Percentiles rank a stretch among this genome's conserved stretches.
Evolutionary conservation across 2,797 vertebrate genomes (phyloP).

Genomic region (Hydrophis major): DNA sequence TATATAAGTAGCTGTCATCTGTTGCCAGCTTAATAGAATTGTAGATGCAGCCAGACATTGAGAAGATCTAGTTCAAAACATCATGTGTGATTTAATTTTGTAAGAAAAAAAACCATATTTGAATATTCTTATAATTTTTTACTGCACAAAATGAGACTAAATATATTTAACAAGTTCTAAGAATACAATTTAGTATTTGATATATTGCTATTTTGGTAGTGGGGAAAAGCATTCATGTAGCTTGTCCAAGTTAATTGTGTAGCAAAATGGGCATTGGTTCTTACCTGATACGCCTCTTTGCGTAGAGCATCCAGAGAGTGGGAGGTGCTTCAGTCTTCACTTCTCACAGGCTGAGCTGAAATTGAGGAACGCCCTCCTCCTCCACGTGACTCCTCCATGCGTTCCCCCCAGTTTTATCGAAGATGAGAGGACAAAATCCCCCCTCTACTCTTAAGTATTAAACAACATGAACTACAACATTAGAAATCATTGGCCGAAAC

Average conservation of each 20-base stretch:
- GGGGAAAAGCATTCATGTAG: fast-evolving
- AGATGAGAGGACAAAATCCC: no score
- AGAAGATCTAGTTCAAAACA: conserved; percentile 25
- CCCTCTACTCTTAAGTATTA: no score
- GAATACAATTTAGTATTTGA: neutral
- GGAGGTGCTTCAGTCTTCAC: no score
- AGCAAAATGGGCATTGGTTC: neutral
- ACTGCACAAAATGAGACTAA: neutral
- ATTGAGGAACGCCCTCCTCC: no score
- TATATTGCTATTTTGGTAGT: neutral
- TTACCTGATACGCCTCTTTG: no score
- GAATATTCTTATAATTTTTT: neutral
- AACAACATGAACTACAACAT: no score
- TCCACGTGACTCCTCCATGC: no score
- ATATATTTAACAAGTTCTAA: conserved; percentile 6
- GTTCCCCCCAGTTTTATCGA: no score
- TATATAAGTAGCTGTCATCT: conserved; percentile 44
- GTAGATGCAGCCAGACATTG: conserved; percentile 26
- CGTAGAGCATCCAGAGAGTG: no score
- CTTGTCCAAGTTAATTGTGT: neutral
- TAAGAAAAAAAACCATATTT: conserved; percentile 17
- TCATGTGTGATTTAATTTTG: conserved; percentile 23
- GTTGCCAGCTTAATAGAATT: conserved; percentile 37
- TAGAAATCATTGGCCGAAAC: no score
- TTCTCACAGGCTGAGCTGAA: no score